phyloP scores from a whole-genome alignment of 2,888 invertebrate genomes.

The Trissolcus japonicus region DNA sequence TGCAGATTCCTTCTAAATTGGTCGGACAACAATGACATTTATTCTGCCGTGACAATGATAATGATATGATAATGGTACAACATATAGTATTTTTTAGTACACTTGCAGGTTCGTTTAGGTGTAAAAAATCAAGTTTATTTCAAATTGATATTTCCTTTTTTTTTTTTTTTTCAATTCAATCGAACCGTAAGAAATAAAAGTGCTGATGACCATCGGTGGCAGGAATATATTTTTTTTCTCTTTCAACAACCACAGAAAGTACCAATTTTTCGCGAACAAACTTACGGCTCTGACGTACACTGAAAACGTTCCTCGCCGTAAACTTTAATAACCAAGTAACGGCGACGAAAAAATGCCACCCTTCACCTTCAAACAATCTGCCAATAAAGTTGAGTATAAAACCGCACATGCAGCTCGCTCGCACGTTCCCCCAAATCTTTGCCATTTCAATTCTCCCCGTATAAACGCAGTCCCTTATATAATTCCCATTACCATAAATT shows the following conservation, averaged over 20 bases:
- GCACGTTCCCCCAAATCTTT: constrained; percentile 27
- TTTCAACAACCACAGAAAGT: too few relatives aligned
- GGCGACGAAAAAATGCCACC: constrained; percentile 28
- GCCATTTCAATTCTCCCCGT: constrained; percentile 22
- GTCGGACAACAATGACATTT: too few relatives aligned
- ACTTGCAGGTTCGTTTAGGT: background rate
- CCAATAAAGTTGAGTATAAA: constrained; percentile 35
- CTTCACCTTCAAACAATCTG: constrained; percentile 46
- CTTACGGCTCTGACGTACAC: constrained; percentile 15
- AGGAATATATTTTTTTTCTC: too few relatives aligned
- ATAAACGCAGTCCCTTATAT: constrained; percentile 33
- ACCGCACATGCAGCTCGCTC: constrained; percentile 4
- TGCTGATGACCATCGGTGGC: too few relatives aligned
- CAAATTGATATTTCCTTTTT: background rate
- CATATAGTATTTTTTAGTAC: too few relatives aligned
- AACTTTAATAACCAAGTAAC: constrained; percentile 36
- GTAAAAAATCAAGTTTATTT: too few relatives aligned
- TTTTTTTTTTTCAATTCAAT: background rate
- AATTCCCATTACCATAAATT: constrained; percentile 51
- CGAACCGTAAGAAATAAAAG: background rate
- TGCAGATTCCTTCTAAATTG: too few relatives aligned
- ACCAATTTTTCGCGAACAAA: constrained; percentile 16
- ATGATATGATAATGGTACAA: constrained; percentile 7
- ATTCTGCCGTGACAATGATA: too few relatives aligned
- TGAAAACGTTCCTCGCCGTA: constrained; percentile 22